A percentile compares a stretch with the other conserved stretches of the same genome.
Conservation (phyloP, 2,888 invertebrate species). For the Geotrupes spiniger region DNA sequence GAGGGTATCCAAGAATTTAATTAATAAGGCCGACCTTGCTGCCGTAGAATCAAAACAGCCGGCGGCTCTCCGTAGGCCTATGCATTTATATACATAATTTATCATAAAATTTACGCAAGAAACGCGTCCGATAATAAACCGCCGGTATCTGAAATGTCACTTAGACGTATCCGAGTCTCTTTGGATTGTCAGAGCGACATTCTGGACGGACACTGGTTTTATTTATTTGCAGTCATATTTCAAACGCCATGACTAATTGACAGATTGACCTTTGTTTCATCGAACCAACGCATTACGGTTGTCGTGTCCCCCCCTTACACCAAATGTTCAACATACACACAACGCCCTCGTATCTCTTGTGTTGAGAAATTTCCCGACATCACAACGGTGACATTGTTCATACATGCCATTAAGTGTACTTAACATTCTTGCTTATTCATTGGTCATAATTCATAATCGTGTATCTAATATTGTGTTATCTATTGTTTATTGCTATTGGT, state of each 20-base stretch:
- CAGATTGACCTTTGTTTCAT: constrained; percentile 20
- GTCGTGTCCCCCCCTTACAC: constrained; percentile 8
- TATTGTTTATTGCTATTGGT: constrained; percentile 10
- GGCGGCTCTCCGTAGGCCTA: no score
- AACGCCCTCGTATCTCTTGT: constrained; percentile 5
- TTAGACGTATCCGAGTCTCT: no score
- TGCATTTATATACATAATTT: no score
- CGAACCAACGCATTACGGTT: constrained; percentile 11
- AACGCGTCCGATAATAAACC: neutral
- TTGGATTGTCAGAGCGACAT: neutral
- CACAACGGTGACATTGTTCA: constrained; percentile 1
- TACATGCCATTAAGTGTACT: neutral
- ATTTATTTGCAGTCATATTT: constrained; percentile 14
- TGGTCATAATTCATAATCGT: constrained; percentile 9
- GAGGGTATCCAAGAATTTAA: no score
- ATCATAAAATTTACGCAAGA: constrained; percentile 1
- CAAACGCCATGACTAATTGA: constrained; percentile 19
- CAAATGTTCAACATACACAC: neutral
- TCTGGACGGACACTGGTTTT: neutral
- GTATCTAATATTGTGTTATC: constrained; percentile 5
- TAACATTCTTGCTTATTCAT: constrained; percentile 10
- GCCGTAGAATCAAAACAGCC: no score
- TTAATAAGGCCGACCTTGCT: no score
- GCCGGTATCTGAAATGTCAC: no score
- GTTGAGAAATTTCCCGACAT: constrained; percentile 13